Evolutionary conservation across 2,797 vertebrate genomes (phyloP), one percentile per base, ranked within the genome.

Genomic region (Malacoctenus gilli): DNA sequence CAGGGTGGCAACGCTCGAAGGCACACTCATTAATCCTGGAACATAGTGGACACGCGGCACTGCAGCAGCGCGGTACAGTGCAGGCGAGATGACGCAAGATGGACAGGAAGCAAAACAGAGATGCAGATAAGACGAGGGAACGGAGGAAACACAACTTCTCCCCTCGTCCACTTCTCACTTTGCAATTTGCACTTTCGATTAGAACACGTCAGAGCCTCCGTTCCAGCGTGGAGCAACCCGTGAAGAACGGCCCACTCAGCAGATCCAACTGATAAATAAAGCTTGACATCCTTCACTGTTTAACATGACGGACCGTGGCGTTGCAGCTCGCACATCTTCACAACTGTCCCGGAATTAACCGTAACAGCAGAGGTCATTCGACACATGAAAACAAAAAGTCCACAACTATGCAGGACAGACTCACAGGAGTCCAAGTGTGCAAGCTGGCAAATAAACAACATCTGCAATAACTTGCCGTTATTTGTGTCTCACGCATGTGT

Each of bases 1-100:
- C 47, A 2, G 35, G 54, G 21, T 0, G 39, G 38, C 4, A 47
- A 21, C 2, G n/a, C 53, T 30, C 1, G 11, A 19, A 46, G 58
- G 34, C 48, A 2, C 4, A 0, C 30, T 72, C 68, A 59, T 59
- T 75, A 42, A 68, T 65, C 43, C 21, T 22, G 42, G 50, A 42
- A 35, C 51, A 34, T 0, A 5, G 52, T n/a, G 56, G 21, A 32
- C 30, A 10, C 30, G 9, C 9, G 12, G 30, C 11, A 28, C 25
- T 28, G 25, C 25, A 28, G 30, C 30, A 32, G 3, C 11, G 4
- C 9, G 12, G 30, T 32, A 32, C 30, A 5, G 30, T 11, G 30
- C 9, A 44, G 42, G 14, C 4, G 1, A 28, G 41, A 11, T 23
- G 59, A 70, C 13, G 31, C 51, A 53, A n/a, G 46, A 28, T 0